Evolutionary conservation across 1,140 invertebrate species (phyloP), one percentile per base, ranked within the genome.

Genomic region (Diprion similis): DNA sequence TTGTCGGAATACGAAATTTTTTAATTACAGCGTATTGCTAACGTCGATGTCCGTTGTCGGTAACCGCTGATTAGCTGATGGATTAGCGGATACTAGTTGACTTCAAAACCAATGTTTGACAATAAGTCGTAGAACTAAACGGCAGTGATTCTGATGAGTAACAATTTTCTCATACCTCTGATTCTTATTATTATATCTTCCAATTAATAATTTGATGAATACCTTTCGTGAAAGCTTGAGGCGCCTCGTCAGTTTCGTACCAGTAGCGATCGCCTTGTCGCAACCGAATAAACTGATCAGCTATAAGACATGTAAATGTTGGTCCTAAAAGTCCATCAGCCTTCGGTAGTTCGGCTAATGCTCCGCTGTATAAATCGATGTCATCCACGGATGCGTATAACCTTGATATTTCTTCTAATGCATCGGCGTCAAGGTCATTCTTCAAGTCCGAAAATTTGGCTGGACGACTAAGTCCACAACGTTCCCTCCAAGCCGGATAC

Each of bases 301-400:
- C 90, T n/a, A 98, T 89, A 51, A 98, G 88, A 83, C 96, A 98
- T 8, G 92, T 93, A 15, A 97, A 90, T 0, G 96, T 96, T 4
- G 96, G 94, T 0, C 96, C 97, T 47, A 97, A 89, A 10, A 96
- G 89, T 1, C 93, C 91, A 10, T 91, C 92, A 46, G 89, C 82
- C 17, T 91, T 78, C 0, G 94, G 93, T 9, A 89, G 85, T 83
- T 98, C 96, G 10, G 95, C 94, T 10, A 97, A 82, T 0, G 93
- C 92, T 0, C 95, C 95, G 0, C 95, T 95, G 82, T 97, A 97
- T 9, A 97, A 82, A 83, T 98, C 97, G 7, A 97, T 91, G 82
- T 98, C 96, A 59, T 95, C 92, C 0, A 97, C 92, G 3, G 86
- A 93, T 90, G 90, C 89, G 79, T 94, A 96, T 66, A 95, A 89